These are phyloP conservation scores for Diadema setosum DNA, from an alignment of 35 echinoderm and acorn worm species.

Conservation along the genomic window DNA sequence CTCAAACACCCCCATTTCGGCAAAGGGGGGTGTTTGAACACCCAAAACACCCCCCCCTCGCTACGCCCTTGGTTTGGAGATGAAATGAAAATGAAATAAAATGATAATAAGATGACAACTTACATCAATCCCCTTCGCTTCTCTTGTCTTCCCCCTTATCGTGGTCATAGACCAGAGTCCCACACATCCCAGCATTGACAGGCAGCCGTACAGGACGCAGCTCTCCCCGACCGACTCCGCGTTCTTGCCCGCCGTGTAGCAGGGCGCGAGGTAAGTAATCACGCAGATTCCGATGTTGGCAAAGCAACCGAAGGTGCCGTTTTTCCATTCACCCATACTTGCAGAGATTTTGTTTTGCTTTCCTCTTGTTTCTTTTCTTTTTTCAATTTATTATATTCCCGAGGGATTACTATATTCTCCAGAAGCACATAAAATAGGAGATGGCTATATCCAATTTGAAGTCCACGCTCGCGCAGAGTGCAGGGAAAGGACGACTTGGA, in stretches of 20 bases:
- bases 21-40: too few relatives aligned
- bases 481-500: too few relatives aligned
- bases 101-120: background rate
- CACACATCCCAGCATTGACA: conserved; percentile 57
- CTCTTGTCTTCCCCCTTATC: conserved; percentile 66
- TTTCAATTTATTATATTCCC: too few relatives aligned
- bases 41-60: too few relatives aligned
- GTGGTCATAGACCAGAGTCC: conserved; percentile 69
- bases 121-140: conserved; percentile 68
- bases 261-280: conserved; percentile 68
- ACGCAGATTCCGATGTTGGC: conserved; percentile 66
- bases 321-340: conserved; percentile 78
- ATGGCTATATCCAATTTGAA: too few relatives aligned
- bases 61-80: background rate
- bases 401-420: too few relatives aligned
- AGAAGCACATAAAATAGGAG: too few relatives aligned
- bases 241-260: conserved; percentile 65
- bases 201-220: conserved; percentile 44
- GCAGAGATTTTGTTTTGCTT: too few relatives aligned
- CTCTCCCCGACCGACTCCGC: conserved; percentile 67
- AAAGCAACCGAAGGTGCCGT: conserved; percentile 81
- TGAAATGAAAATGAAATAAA: too few relatives aligned
- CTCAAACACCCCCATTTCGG: too few relatives aligned
- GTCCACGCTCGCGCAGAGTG: too few relatives aligned
- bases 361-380: too few relatives aligned